A percentile compares a stretch with the other conserved stretches of the same genome.
These are phyloP conservation scores for Microchirus variegatus DNA, from an alignment of 2,797 vertebrate species.

Conservation along the genomic window DNA sequence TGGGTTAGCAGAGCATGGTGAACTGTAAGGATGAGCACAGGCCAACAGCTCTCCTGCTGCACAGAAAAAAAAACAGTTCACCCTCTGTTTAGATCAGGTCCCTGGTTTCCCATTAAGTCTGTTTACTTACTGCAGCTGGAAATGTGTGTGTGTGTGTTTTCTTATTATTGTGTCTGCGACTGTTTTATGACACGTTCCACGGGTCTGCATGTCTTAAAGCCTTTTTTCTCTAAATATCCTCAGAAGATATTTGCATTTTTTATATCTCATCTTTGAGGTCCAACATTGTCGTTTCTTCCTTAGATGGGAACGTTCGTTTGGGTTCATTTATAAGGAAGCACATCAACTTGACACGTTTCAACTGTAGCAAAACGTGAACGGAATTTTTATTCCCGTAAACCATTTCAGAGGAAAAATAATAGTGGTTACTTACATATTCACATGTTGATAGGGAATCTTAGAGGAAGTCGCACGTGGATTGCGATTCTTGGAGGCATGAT, in stretches of 20 bases:
- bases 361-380: too few species aligned
- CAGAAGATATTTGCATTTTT: background rate
- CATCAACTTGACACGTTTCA: too few species aligned
- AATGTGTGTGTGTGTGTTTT: slow-evolving; percentile 12
- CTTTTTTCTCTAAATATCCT: too few species aligned
- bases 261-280: background rate
- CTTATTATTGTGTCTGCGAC: slow-evolving; percentile 4
- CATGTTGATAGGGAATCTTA: too few species aligned
- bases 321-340: too few species aligned
- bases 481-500: too few species aligned
- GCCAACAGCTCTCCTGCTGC: slow-evolving; percentile 57
- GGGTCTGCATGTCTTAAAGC: background rate
- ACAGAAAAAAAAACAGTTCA: slow-evolving; percentile 43
- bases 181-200: slow-evolving; percentile 6
- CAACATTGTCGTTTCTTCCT: too few species aligned
- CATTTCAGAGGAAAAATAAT: too few species aligned
- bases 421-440: too few species aligned
- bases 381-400: too few species aligned
- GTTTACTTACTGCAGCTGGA: slow-evolving; percentile 62
- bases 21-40: slow-evolving; percentile 48
- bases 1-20: slow-evolving; percentile 48
- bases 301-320: too few species aligned
- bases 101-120: slow-evolving; percentile 63
- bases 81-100: slow-evolving; percentile 58
- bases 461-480: too few species aligned